Percentiles rank a stretch among this genome's conserved stretches.
Evolutionary conservation across 2,797 vertebrate genomes (phyloP).

Genomic region (Leptoclinus maculatus): DNA sequence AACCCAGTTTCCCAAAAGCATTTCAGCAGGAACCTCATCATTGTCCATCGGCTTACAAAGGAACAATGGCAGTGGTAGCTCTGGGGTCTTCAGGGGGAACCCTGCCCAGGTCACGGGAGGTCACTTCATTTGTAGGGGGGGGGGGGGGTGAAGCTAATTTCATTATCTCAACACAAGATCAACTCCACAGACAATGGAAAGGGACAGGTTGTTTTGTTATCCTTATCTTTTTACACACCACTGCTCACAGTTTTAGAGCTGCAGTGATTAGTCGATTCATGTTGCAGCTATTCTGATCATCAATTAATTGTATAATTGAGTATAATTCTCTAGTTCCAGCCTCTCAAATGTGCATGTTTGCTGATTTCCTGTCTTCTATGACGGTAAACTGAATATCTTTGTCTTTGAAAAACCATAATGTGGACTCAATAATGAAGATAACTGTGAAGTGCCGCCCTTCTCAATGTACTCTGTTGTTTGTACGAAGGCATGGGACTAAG

Average conservation of each 20-base stretch:
- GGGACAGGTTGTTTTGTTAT: conserved; percentile 30
- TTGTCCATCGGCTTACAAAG: conserved; percentile 66
- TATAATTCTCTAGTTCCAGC: background rate
- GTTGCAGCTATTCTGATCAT: background rate
- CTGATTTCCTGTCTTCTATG: background rate
- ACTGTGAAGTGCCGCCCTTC: background rate
- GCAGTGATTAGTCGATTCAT: background rate
- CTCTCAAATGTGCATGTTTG: background rate
- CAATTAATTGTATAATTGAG: background rate
- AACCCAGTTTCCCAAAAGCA: conserved; percentile 60
- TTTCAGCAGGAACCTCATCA: conserved; percentile 67
- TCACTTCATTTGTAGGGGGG: conserved; percentile 62
- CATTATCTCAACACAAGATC: conserved; percentile 81
- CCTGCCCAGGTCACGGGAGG: conserved; percentile 70
- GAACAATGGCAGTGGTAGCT: conserved; percentile 67
- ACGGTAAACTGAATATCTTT: background rate
- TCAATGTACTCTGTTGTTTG: background rate
- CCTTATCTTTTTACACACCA: background rate
- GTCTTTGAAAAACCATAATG: no score
- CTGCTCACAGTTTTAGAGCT: background rate
- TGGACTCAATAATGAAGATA: background rate
- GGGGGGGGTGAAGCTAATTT: conserved; percentile 70
- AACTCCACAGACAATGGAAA: conserved; percentile 70
- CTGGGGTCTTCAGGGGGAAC: conserved; percentile 55
- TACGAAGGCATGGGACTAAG: background rate